phyloP scores from a whole-genome alignment of 2,797 vertebrate genomes.

The Chelmon rostratus region DNA sequence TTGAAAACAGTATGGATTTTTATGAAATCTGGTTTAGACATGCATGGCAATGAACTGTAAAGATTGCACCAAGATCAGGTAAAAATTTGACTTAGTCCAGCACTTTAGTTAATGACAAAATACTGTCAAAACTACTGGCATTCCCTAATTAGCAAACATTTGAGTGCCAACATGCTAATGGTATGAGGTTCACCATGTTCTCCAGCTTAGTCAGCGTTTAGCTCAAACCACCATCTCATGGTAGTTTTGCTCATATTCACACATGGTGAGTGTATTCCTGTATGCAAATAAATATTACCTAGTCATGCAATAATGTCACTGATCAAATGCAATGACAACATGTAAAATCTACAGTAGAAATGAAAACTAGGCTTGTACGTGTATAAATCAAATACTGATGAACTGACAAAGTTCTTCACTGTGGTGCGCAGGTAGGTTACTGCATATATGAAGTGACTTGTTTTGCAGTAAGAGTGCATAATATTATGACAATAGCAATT shows the following conservation, averaged over 20 bases:
- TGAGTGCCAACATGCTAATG: too few species aligned
- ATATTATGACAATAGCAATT: neutral
- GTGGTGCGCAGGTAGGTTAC: neutral
- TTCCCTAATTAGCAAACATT: neutral
- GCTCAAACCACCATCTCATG: too few species aligned
- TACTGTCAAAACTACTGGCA: neutral
- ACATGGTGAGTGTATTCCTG: neutral
- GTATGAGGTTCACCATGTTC: too few species aligned
- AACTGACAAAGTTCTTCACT: neutral
- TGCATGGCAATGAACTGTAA: neutral
- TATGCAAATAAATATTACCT: neutral
- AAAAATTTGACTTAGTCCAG: neutral
- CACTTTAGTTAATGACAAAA: neutral
- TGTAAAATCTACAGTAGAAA: neutral
- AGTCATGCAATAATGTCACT: neutral
- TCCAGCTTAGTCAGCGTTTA: too few species aligned
- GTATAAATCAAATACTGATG: neutral
- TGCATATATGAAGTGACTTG: neutral
- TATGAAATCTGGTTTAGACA: neutral
- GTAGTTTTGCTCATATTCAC: neutral
- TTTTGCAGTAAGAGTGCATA: neutral
- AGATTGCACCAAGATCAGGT: neutral
- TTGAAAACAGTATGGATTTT: neutral
- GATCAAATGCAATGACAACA: neutral
- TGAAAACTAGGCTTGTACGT: neutral